These are phyloP conservation scores for Fabriciana adippe DNA, from an alignment of 2,888 invertebrate species.

Conservation along the genomic window DNA sequence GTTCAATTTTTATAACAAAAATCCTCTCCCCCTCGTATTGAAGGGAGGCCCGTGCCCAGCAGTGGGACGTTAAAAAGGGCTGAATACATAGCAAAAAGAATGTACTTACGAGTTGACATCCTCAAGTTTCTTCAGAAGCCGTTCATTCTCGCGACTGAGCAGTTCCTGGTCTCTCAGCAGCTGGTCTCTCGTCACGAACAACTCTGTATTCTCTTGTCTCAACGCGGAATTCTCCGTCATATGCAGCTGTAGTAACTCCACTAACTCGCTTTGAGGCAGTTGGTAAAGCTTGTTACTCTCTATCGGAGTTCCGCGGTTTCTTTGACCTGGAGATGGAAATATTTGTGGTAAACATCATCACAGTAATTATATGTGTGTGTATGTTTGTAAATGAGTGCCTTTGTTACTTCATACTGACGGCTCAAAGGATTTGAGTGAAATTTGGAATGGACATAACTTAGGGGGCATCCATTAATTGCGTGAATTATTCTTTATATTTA, in stretches of 20 bases:
- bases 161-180: constrained; percentile 94
- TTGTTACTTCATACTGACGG: no score
- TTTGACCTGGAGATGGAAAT: constrained; percentile 49
- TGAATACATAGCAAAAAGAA: not conserved
- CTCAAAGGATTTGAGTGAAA: no score
- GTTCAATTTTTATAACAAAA: no score
- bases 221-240: constrained; percentile 90
- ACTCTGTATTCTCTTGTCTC: constrained; percentile 92
- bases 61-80: no score
- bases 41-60: no score
- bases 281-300: constrained; percentile 88
- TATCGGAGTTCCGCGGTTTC: constrained; percentile 78
- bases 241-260: constrained; percentile 92
- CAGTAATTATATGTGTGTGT: no score
- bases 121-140: constrained; percentile 92
- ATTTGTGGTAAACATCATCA: no score
- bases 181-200: constrained; percentile 90
- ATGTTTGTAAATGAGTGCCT: no score
- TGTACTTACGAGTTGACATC: constrained; percentile 91
- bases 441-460: no score
- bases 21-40: no score
- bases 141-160: constrained; percentile 94
- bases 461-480: no score
- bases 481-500: no score
- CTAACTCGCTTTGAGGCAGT: constrained; percentile 89